phyloP scores from a whole-genome alignment of 2,797 vertebrate species.

The Sebastolobus alascanus region DNA sequence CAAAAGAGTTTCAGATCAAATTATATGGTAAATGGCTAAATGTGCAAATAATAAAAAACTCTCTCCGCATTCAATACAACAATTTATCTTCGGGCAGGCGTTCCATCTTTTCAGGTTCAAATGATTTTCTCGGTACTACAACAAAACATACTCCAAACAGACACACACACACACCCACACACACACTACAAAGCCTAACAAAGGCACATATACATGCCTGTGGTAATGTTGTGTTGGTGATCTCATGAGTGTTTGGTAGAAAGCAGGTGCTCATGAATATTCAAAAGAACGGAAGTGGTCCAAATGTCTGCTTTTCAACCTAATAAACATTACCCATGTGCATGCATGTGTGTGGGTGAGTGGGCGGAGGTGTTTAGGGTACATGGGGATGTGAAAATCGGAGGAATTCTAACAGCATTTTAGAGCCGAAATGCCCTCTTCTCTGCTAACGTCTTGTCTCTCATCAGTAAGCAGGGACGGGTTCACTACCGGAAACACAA shows the following conservation, averaged over 20 bases:
- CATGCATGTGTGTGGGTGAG: conserved; percentile 22
- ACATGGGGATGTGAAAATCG: conserved; percentile 8
- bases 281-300: conserved; percentile 51
- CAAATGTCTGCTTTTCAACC: conserved; percentile 58
- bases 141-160: not conserved
- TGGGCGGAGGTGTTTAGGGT: conserved; percentile 6
- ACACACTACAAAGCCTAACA: not conserved
- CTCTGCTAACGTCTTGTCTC: not conserved
- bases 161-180: not conserved
- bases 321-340: conserved; percentile 37
- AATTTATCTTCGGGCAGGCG: not conserved
- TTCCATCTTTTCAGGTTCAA: not conserved
- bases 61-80: not conserved
- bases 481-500: conserved; percentile 11
- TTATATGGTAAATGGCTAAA: not conserved
- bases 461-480: conserved; percentile 33
- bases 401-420: conserved; percentile 1
- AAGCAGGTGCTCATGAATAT: conserved; percentile 79
- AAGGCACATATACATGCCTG: conserved; percentile 19
- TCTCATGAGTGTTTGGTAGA: conserved; percentile 52
- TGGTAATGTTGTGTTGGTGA: conserved; percentile 38
- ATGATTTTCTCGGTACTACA: not conserved
- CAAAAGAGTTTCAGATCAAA: not conserved
- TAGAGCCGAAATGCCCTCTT: conserved; percentile 5
- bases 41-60: not conserved